phyloP scores from a whole-genome alignment of 2,113 vertebrate genomes.

The Pao palembangensis region DNA sequence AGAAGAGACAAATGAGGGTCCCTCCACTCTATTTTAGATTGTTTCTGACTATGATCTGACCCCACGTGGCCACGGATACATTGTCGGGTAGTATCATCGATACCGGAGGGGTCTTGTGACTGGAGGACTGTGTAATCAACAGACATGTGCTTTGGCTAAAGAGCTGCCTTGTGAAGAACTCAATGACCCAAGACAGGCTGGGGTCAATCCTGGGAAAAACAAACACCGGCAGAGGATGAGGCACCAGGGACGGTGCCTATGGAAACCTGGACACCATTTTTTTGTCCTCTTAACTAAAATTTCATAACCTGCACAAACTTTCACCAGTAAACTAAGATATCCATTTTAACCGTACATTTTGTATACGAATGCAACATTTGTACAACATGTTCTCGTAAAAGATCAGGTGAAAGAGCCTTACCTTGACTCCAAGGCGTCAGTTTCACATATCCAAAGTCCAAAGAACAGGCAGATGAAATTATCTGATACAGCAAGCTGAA shows the following conservation, averaged over 20 bases:
- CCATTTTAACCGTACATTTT: neutral
- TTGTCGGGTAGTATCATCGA: neutral
- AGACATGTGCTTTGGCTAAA: conserved; percentile 18
- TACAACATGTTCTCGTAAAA: neutral
- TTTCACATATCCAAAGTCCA: conserved; percentile 55
- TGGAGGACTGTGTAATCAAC: conserved; percentile 19
- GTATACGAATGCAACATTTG: neutral
- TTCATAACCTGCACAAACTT: neutral
- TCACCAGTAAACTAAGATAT: neutral
- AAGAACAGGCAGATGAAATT: conserved; percentile 28
- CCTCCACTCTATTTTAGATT: conserved; percentile 6
- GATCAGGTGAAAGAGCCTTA: conserved; percentile 16
- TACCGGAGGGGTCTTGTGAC: no score
- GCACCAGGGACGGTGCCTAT: conserved; percentile 45
- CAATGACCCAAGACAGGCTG: conserved; percentile 38
- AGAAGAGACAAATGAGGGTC: neutral
- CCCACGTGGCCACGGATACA: neutral
- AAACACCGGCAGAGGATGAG: conserved; percentile 53
- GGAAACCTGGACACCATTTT: conserved; percentile 43
- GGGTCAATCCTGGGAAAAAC: conserved; percentile 65
- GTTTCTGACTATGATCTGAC: neutral
- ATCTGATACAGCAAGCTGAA: conserved; percentile 7
- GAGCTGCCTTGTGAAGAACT: conserved; percentile 23
- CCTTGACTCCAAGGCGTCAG: conserved; percentile 30
- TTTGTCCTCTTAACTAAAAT: conserved; percentile 15